Percentiles rank a stretch among this genome's conserved stretches.
Evolutionary conservation across 2,797 vertebrate genomes (phyloP).

Genomic region (Rousettus madagascariensis): DNA sequence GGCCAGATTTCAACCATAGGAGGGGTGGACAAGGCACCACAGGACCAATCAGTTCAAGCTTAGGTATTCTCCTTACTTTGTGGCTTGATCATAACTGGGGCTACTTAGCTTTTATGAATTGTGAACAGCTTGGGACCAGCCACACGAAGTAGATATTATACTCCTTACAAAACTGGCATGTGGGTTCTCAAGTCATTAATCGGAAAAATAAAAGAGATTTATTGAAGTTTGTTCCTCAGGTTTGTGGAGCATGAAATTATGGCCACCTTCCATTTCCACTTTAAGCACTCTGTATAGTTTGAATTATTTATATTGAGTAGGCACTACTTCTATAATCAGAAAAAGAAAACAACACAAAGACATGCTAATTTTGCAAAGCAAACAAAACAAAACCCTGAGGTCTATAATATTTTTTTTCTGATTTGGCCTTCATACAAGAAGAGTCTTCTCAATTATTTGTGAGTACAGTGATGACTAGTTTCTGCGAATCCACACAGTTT

Average conservation of each 20-base stretch:
- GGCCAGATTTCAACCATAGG: neutral
- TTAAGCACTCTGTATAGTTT: constrained; percentile 50
- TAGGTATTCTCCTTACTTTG: neutral
- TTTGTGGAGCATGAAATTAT: constrained; percentile 76
- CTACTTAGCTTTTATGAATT: neutral
- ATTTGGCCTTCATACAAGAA: neutral
- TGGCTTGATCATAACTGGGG: neutral
- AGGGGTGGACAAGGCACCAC: neutral
- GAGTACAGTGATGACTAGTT: neutral
- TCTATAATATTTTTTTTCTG: neutral
- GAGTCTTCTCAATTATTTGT: constrained; percentile 18
- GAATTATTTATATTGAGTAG: constrained; percentile 74
- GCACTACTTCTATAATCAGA: constrained; percentile 66
- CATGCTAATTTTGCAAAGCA: constrained; percentile 42
- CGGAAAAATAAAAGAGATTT: constrained; percentile 67
- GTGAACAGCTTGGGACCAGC: neutral
- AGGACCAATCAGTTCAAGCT: neutral
- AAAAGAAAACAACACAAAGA: constrained; percentile 37
- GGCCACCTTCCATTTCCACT: constrained; percentile 57
- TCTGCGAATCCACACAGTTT: neutral
- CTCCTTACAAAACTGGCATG: neutral
- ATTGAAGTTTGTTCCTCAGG: constrained; percentile 66
- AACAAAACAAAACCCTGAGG: neutral
- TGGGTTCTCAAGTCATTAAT: constrained; percentile 48
- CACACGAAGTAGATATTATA: neutral